Conservation (phyloP, 2,888 invertebrate species). For the Aleiodes alternator region DNA sequence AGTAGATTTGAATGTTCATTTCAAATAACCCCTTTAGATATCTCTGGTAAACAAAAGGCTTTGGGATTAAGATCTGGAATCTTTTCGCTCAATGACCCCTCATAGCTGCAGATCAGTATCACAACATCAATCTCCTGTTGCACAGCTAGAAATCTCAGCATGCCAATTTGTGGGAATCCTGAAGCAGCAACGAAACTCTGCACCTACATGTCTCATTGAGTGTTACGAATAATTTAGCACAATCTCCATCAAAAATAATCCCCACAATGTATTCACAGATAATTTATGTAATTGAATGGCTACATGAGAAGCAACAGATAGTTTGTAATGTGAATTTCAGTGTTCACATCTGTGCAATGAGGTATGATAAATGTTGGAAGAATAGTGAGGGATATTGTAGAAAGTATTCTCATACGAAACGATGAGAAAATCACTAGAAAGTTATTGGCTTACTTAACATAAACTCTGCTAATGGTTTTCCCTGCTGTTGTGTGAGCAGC, state of each 20-base stretch:
- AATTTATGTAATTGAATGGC: constrained; percentile 42
- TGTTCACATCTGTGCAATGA: constrained; percentile 22
- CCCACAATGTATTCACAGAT: constrained; percentile 15
- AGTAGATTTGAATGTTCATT: constrained; percentile 3
- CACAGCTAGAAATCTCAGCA: not conserved
- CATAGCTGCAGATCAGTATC: not conserved
- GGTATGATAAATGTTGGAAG: constrained; percentile 33
- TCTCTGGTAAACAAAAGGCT: not conserved
- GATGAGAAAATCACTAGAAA: constrained; percentile 28
- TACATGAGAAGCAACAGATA: constrained; percentile 31
- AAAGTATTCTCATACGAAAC: constrained; percentile 11
- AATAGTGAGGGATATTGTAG: constrained; percentile 1
- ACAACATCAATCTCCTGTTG: not conserved
- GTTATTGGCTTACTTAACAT: constrained; percentile 14
- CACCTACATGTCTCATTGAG: not conserved
- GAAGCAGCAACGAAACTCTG: not conserved
- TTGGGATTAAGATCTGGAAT: not conserved
- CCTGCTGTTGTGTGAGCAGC: constrained; percentile 2
- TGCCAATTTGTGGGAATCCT: constrained; percentile 16
- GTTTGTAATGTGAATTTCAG: constrained; percentile 13
- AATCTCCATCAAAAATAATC: constrained; percentile 4
- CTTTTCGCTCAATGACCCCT: not conserved
- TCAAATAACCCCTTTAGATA: not conserved
- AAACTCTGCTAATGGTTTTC: constrained; percentile 1
- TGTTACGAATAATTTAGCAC: not conserved